Evolutionary conservation across 2,113 vertebrate genomes (phyloP).

Genomic region (Numenius arquata): DNA sequence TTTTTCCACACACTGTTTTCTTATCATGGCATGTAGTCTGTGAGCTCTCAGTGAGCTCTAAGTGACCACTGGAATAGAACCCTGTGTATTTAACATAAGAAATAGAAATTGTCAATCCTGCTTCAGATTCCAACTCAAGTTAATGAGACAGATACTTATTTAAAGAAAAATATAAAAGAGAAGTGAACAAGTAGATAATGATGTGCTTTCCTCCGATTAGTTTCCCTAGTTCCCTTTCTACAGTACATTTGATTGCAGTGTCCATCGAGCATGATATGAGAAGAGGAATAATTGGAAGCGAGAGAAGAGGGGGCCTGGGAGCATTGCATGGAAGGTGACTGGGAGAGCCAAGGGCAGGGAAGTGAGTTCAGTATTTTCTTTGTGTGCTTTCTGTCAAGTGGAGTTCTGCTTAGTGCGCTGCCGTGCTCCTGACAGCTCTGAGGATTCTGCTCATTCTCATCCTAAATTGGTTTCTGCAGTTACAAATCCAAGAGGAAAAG

Average conservation of each 20-base stretch:
- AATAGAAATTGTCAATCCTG: background rate
- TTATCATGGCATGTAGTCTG: background rate
- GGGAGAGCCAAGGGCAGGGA: background rate
- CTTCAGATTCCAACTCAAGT: background rate
- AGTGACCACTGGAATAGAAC: background rate
- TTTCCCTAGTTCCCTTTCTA: background rate
- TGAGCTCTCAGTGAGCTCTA: background rate
- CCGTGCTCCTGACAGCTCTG: background rate
- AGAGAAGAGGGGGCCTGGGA: background rate
- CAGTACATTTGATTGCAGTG: background rate
- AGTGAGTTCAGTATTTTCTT: background rate
- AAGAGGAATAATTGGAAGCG: background rate
- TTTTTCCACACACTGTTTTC: background rate
- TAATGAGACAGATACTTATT: background rate
- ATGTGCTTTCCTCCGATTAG: background rate
- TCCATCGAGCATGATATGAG: background rate
- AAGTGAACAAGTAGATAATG: background rate
- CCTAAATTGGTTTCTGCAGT: conserved; percentile 36
- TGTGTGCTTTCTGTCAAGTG: background rate
- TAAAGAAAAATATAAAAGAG: background rate
- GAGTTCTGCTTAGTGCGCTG: background rate
- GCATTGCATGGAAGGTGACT: background rate
- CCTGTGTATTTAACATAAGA: background rate
- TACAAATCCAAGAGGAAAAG: conserved; percentile 17
- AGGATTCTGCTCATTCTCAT: conserved; percentile 33